phyloP scores from a whole-genome alignment of 1,140 invertebrate genomes.

The Sycophila sp. region DNA sequence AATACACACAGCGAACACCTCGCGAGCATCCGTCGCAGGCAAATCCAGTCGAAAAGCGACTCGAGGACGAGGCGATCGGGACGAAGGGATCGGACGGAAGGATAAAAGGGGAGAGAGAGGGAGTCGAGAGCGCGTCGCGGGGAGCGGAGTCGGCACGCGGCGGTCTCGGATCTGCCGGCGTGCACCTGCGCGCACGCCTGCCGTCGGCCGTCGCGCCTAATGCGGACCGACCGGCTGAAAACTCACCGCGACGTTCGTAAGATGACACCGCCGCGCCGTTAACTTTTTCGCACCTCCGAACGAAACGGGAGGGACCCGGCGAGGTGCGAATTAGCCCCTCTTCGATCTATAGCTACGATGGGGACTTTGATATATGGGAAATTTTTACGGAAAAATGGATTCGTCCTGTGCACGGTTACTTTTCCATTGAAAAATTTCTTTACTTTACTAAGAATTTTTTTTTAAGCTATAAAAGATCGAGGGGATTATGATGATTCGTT shows the following conservation, averaged over 20 bases:
- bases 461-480: too few relatives aligned
- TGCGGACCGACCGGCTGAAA: slow-evolving; percentile 28
- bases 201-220: slow-evolving; percentile 37
- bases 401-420: too few relatives aligned
- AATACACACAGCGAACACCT: background rate
- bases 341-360: too few relatives aligned
- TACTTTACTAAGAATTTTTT: too few relatives aligned
- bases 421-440: too few relatives aligned
- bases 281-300: slow-evolving; percentile 27
- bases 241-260: too few relatives aligned
- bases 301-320: background rate
- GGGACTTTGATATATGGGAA: too few relatives aligned
- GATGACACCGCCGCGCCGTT: background rate
- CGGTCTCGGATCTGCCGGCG: background rate
- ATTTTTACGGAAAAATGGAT: too few relatives aligned
- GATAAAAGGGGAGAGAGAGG: background rate
- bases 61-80: background rate
- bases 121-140: background rate
- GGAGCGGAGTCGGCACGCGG: too few relatives aligned
- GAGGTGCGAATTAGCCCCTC: background rate
- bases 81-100: background rate
- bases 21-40: background rate
- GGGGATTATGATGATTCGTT: too few relatives aligned
- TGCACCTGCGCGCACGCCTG: slow-evolving; percentile 11
- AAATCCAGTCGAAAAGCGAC: background rate